Conservation (phyloP, 1,140 invertebrate species). For the Melitaea cinxia region DNA sequence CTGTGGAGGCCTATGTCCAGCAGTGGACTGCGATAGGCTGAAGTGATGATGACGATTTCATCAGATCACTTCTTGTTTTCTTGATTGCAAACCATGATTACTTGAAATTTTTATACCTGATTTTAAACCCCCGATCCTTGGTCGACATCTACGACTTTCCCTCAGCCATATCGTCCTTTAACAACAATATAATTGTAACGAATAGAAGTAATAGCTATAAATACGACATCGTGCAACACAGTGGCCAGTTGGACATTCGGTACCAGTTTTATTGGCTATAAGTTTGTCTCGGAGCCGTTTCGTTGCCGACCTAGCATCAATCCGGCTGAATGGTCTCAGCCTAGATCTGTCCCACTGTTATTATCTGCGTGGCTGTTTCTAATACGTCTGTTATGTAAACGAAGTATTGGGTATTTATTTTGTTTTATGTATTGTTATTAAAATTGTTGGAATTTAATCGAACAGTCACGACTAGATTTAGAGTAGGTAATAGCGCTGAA, state of each 20-base stretch:
- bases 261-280: slow-evolving; percentile 2
- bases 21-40: too few relatives aligned
- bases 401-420: too few relatives aligned
- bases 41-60: too few relatives aligned
- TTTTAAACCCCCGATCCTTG: background rate
- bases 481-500: too few relatives aligned
- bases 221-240: background rate
- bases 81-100: too few relatives aligned
- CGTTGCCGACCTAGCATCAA: background rate
- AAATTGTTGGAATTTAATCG: too few relatives aligned
- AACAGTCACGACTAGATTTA: too few relatives aligned
- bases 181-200: background rate
- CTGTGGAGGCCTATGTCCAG: too few relatives aligned
- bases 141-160: background rate
- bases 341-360: background rate
- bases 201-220: slow-evolving; percentile 1
- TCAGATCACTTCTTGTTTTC: too few relatives aligned
- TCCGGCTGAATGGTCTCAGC: background rate
- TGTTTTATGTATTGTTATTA: too few relatives aligned
- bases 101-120: too few relatives aligned
- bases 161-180: background rate
- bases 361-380: background rate
- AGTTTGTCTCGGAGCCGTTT: background rate
- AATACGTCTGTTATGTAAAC: background rate
- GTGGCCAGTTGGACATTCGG: background rate